Evolutionary conservation across 2,113 vertebrate species (phyloP), one percentile per base, ranked within the genome.

Genomic region (Heliornis fulica): DNA sequence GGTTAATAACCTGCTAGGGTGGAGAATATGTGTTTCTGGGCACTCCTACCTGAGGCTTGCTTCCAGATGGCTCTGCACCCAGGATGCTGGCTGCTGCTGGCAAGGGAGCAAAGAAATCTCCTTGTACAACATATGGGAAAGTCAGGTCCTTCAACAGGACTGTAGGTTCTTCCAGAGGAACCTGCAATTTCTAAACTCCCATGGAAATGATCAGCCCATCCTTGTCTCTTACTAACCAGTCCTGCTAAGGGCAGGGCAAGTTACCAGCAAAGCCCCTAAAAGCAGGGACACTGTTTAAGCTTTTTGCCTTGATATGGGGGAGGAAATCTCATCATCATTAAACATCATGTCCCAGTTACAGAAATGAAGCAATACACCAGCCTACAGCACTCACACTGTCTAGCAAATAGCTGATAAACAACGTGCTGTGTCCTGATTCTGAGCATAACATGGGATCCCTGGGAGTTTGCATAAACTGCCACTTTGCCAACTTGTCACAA

Each of bases 381-480:
- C 45, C 29, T 31, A 9, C 28, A 86, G 10, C 31, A 11, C 5
- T 59, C 43, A 8, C 3, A 7, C n/a, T 57, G 53, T 5, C 48
- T 48, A 70, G 72, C 70, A 45, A 81, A 26, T 3, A 75, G 38
- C 19, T 63, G 59, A 9, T 57, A 38, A 61, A 45, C 25, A 48
- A 25, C 10, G 28, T 31, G 45, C n/a, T 25, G 25, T 21, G 34
- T 63, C 56, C 78, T 53, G 20, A 34, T 56, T 59, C 32, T 31
- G 54, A 69, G 56, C 15, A 7, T 2, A 28, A 48, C 1, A 1
- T 4, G 36, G 17, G 40, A 87, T 25, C 69, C 3, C 0, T 34
- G 5, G 15, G 34, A 18, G 8, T 59, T 93, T n/a, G 17, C 32
- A 40, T 13, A 60, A 85, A 57, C 11, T 83, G n/a, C 15, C 13